Percentiles rank a stretch among this genome's conserved stretches.
Evolutionary conservation across 2,113 vertebrate genomes (phyloP).

Genomic region (Tychaedon coryphoeus): DNA sequence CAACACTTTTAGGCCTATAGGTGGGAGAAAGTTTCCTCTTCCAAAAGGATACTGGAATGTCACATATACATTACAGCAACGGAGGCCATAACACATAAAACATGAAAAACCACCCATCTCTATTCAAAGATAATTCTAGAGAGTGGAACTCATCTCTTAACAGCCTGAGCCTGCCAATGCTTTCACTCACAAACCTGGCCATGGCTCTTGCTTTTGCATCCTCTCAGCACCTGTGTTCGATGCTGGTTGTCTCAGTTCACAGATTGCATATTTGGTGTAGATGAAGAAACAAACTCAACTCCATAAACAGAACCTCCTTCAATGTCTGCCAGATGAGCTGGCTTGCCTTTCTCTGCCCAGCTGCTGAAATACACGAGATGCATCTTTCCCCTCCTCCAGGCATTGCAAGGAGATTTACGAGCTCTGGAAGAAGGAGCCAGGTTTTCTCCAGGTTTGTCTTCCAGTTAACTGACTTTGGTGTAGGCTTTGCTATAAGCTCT

Average conservation of each 20-base stretch:
- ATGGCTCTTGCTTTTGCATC: background rate
- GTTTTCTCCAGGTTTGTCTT: background rate
- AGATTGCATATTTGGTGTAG: background rate
- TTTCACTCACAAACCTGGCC: background rate
- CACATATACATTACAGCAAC: background rate
- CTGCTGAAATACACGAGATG: fast-evolving
- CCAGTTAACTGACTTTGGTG: background rate
- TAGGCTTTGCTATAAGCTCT: background rate
- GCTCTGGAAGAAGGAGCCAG: background rate
- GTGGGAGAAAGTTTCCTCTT: background rate
- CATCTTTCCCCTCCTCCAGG: background rate
- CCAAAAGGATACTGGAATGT: background rate
- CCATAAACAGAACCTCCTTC: background rate
- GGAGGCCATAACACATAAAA: background rate
- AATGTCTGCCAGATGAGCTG: background rate
- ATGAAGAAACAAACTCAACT: background rate
- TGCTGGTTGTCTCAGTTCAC: background rate
- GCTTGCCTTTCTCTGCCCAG: background rate
- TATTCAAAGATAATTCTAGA: background rate
- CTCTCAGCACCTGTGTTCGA: fast-evolving
- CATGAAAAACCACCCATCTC: background rate
- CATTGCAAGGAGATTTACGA: background rate
- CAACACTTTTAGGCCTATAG: background rate
- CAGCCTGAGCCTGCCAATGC: background rate
- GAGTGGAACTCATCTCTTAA: background rate